Evolutionary conservation across 2,113 vertebrate genomes (phyloP), one percentile per base, ranked within the genome.

Genomic region (Myotis lucifugus): DNA sequence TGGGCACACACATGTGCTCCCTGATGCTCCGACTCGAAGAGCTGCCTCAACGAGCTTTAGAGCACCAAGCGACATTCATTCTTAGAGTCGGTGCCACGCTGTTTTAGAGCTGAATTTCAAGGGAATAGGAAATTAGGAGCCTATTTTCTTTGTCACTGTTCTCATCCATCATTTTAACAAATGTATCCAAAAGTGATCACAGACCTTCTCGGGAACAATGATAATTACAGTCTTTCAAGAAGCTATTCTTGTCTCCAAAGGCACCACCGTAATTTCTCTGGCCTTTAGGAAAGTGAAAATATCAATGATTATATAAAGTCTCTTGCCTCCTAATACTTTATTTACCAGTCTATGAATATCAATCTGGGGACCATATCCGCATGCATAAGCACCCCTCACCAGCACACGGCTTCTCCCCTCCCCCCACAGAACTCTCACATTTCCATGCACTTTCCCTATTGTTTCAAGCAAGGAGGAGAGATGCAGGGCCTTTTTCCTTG

Each of bases 191-290:
- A 93, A 90, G 91, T 8, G 46, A 97, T 87, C 95, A 32, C 48
- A 42, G 46, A 5, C 9, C 0, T 29, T 88, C 88, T 86, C 95
- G 67, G 93, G 72, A 91, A 74, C 78, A 66, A 25, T 82, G 72
- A 95, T 85, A 96, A 97, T 91, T 95, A 94, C 97, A 96, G 84
- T 42, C 85, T 96, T 97, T 95, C 94, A 85, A 93, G 95, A 85
- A 95, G 94, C 21, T 91, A 48, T 37, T 94, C 95, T 87, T 82
- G 82, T 79, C 84, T 90, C 34, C 12, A 67, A 91, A 93, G 77
- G 90, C 90, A 96, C 48, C 52, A 52, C 50, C 76, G 90, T 46
- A 7, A 69, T 90, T 56, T 70, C 96, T 95, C 91, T 90, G 78
- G 85, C 56, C 94, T 85, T 96, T 92, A 93, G 67, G 85, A 97